Evolutionary conservation across 2,113 vertebrate genomes (phyloP).

Genomic region (Rhipidura dahli): DNA sequence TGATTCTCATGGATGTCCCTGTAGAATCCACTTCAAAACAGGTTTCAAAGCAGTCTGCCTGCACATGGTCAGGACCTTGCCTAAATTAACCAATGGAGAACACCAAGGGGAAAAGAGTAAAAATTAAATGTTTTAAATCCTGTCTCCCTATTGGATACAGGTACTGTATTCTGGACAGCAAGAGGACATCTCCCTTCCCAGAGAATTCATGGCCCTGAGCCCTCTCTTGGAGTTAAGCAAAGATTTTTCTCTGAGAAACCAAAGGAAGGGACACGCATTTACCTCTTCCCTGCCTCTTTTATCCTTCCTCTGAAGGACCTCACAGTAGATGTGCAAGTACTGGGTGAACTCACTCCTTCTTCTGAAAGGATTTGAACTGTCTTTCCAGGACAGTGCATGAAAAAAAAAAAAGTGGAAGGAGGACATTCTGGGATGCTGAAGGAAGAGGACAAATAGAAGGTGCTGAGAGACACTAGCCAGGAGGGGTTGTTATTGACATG

Average conservation of each 20-base stretch:
- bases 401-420: not conserved
- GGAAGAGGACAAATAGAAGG: not conserved
- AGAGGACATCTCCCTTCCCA: not conserved
- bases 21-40: not conserved
- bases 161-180: not conserved
- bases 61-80: not conserved
- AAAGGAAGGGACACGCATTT: not conserved
- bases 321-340: not conserved
- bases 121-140: not conserved
- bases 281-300: not conserved
- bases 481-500: not conserved
- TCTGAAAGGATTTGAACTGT: not conserved
- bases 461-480: not conserved
- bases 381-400: not conserved
- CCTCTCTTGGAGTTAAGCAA: not conserved
- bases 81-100: not conserved
- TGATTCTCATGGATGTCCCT: not conserved
- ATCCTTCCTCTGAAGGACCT: not conserved
- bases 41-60: not conserved
- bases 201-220: not conserved
- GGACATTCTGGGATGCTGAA: not conserved
- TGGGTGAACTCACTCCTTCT: not conserved
- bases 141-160: not conserved
- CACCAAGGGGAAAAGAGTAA: not conserved
- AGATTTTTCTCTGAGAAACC: not conserved